phyloP scores from a whole-genome alignment of 2,113 vertebrate genomes.

The Tiliqua scincoides region DNA sequence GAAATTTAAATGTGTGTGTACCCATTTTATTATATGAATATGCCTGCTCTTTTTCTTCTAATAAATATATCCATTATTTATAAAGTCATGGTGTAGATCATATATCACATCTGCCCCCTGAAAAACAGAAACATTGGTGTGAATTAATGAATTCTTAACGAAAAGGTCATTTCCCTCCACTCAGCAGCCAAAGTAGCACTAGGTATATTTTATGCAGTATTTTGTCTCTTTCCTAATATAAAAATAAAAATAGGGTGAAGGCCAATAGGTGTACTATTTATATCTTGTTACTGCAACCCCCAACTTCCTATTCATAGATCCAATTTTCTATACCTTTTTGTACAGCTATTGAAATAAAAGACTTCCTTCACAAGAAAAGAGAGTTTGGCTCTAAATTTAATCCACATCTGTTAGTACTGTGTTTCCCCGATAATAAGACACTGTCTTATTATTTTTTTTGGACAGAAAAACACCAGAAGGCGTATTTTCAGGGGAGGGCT shows the following conservation, averaged over 20 bases:
- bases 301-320: neutral
- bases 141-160: conserved; percentile 46
- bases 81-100: conserved; percentile 28
- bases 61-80: conserved; percentile 46
- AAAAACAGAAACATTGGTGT: conserved; percentile 41
- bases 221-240: conserved; percentile 21
- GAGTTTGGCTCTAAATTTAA: neutral
- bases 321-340: neutral
- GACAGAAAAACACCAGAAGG: no score
- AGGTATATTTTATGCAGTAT: conserved; percentile 38
- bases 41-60: conserved; percentile 21
- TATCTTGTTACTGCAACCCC: neutral
- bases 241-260: conserved; percentile 30
- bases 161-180: conserved; percentile 38
- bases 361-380: neutral
- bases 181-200: conserved; percentile 10
- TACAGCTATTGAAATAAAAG: neutral
- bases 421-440: no score
- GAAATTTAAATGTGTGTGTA: conserved; percentile 40
- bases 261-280: neutral
- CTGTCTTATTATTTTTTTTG: no score
- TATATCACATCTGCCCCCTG: conserved; percentile 32
- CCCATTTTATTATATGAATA: conserved; percentile 59
- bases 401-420: neutral
- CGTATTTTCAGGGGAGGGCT: no score